A percentile compares a stretch with the other conserved stretches of the same genome.
Conservation (phyloP, 2,113 vertebrate species). For the Carlito syrichta region DNA sequence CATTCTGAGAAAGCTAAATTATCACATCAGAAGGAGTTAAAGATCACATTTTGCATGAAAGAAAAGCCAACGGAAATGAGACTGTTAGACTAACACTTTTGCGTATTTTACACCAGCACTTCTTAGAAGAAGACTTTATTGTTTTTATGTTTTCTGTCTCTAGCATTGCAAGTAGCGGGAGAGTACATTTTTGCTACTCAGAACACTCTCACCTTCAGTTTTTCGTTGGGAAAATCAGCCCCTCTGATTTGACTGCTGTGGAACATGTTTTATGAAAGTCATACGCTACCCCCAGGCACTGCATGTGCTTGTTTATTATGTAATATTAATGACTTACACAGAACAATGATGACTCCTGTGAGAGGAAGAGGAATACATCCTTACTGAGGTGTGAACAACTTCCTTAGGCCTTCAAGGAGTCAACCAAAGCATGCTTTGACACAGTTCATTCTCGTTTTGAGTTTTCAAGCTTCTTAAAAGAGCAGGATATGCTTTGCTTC, state of each 20-base stretch:
- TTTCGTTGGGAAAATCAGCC: neutral
- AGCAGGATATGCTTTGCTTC: neutral
- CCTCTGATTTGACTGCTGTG: neutral
- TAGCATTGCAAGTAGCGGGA: neutral
- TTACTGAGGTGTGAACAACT: neutral
- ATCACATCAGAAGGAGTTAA: neutral
- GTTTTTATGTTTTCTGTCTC: neutral
- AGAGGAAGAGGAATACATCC: neutral
- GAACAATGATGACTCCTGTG: neutral
- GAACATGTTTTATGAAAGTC: neutral
- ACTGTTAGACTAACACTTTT: neutral
- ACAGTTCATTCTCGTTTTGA: neutral
- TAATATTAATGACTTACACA: neutral
- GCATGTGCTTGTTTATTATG: neutral
- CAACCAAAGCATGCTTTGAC: neutral
- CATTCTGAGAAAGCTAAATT: neutral
- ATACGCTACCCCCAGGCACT: neutral
- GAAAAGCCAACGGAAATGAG: neutral
- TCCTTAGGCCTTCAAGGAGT: neutral
- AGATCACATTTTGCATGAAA: conserved; percentile 1
- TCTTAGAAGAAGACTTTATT: neutral
- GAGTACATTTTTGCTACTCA: neutral
- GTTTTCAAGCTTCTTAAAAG: neutral
- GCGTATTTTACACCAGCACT: neutral
- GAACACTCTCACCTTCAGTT: neutral